Base-by-base conservation (phyloP, 2,113 vertebrate genomes). In the Dipodomys merriami region DNA sequence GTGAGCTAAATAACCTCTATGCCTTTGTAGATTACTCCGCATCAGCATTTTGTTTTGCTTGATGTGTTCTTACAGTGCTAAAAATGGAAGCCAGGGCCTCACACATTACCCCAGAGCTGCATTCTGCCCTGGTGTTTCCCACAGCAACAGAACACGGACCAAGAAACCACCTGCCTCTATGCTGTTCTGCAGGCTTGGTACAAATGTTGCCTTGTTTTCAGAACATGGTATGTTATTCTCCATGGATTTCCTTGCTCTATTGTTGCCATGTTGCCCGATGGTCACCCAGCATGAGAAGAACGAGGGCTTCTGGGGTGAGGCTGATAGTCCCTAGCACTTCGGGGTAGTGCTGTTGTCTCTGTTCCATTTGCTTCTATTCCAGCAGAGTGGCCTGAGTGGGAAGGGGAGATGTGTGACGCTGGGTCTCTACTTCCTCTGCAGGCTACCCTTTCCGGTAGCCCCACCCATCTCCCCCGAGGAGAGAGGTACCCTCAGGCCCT, bases 261-360 rank as follows among this genome's bases (percentile, higher is more conserved):
- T 68, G 57, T 78, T 35, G 53, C 23, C 11, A 6, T 22, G 57
- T 20, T 33, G 19, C 11, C 20, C 20, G n/a, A 7, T 11, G 10
- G 6, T 53, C 64, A 65, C 33, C 10, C 2, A n/a, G 46, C 8
- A 19, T 2, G 35, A 15, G 30, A 57, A 5, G 9, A 57, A 8
- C 6, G 5, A 4, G 16, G 57, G 0, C 33, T 25, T 25, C 5
- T 2, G 1, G 64, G 0, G 1, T 33, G 10, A 7, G 6, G 27
- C 10, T 19, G 44, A 53, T 60, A 16, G 11, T 19, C 22, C 71
- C 62, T 74, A 6, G 2, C 2, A 7, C 30, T 3, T 8, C 64
- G 46, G n/a, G 72, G 64, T 27, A 25, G 12, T 30, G 29, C 3
- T 7, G 11, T 77, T 22, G 8, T 20, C n/a, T 88, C 81, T 25